Evolutionary conservation across 2,797 vertebrate species (phyloP).

Genomic region (Liasis olivaceus): DNA sequence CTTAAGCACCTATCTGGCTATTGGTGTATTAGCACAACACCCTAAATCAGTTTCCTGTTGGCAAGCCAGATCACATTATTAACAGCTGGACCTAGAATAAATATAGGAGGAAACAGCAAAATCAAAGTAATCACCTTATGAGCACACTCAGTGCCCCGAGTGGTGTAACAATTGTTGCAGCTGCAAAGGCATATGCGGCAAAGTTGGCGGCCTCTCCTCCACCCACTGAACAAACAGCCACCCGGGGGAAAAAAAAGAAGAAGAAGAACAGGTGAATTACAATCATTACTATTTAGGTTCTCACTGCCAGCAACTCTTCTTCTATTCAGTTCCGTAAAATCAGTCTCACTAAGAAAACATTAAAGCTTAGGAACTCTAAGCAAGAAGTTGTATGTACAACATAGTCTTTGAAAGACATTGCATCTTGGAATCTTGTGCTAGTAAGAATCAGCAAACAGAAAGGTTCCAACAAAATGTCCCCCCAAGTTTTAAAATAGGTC

Average conservation of each 20-base stretch:
- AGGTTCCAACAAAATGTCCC: not conserved
- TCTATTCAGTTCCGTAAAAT: not conserved
- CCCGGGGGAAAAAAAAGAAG: slow-evolving; percentile 41
- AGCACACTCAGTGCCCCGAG: slow-evolving; percentile 92
- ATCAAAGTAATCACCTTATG: slow-evolving; percentile 81
- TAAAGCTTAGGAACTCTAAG: not conserved
- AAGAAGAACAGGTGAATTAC: slow-evolving; percentile 17
- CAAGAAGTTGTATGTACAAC: not conserved
- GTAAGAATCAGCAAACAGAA: not conserved
- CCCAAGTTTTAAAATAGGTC: not conserved
- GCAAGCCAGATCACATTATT: not conserved
- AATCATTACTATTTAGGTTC: not conserved
- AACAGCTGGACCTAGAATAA: not conserved
- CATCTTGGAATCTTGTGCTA: not conserved
- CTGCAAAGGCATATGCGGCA: slow-evolving; percentile 91
- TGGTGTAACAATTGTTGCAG: slow-evolving; percentile 92
- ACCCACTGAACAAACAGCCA: slow-evolving; percentile 82
- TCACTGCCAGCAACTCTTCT: not conserved
- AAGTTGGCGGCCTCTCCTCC: slow-evolving; percentile 93
- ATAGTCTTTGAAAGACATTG: not conserved
- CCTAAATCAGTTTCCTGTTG: not conserved
- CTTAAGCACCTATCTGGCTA: not conserved
- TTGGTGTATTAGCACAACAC: not conserved
- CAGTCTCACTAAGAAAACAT: not conserved
- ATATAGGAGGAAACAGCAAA: not conserved